Evolutionary conservation across 2,888 invertebrate species (phyloP), one percentile per base, ranked within the genome.

Genomic region (Latrodectus elegans): DNA sequence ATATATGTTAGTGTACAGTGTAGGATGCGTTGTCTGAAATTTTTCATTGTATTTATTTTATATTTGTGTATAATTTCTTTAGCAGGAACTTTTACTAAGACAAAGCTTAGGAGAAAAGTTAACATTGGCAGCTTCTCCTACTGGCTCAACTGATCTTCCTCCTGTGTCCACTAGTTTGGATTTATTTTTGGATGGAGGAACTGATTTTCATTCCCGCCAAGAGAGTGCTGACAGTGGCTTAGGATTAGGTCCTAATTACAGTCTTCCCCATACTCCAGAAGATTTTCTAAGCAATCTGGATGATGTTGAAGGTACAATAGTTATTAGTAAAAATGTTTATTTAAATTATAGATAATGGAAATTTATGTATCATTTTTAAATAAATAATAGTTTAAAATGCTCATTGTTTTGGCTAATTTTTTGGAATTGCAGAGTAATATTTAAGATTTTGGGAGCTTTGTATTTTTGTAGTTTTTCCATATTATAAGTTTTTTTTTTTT

Each of bases 171-270:
- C 90, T 49, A 91, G 91, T 70, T 77, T 91, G 75, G 92, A 92
- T 89, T 91, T 92, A 26, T 92, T 92, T 86, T 90, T 92, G 76
- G 91, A 91, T 26, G 90, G 90, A 73, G 92, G 83, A 67, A 95
- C 95, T 82, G 97, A 97, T 91, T 92, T 92, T 90, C 98, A 98
- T 93, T 96, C 97, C 91, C 94, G 98, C 90, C 98, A 98, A 93
- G 98, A 97, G 93, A 97, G 97, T 14, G 97, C 97, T 14, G 98
- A 98, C 93, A 97, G 97, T 92, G 98, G 98, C 79, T 91, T 93
- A 72, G 97, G 97, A 91, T 95, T 96, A 90, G 95, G 95, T 88
- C 95, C 94, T 91, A 95, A 95, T 90, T 97, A 97, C 93, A 96
- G 97, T 89, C 95, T 97, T 94, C 96, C 97, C 73, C 96, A 96